Evolutionary conservation across 1,140 invertebrate genomes (phyloP).

Genomic region (Psilanteris sp.): DNA sequence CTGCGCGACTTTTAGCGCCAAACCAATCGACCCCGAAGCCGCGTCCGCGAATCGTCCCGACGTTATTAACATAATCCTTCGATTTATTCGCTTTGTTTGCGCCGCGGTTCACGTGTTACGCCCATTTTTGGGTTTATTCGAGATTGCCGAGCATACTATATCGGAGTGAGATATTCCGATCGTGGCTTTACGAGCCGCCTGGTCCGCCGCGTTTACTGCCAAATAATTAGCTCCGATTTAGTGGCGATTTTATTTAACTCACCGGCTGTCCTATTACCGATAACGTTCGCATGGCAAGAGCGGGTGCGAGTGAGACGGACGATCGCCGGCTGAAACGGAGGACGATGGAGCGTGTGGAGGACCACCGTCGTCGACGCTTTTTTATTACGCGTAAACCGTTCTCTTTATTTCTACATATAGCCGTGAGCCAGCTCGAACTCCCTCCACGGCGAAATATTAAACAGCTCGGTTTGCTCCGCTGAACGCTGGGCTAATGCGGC

Average conservation of each 20-base stretch:
- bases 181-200: conserved; percentile 73
- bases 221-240: conserved; percentile 79
- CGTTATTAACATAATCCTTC: too few relatives aligned
- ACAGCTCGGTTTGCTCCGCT: conserved; percentile 56
- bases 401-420: conserved; percentile 72
- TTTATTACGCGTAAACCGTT: conserved; percentile 78
- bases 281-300: conserved; percentile 17
- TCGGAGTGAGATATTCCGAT: conserved; percentile 62
- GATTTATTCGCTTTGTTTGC: conserved; percentile 27
- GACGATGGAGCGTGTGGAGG: conserved; percentile 51
- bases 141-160: conserved; percentile 47
- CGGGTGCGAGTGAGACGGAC: conserved; percentile 15
- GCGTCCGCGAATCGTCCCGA: too few relatives aligned
- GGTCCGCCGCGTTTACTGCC: conserved; percentile 72
- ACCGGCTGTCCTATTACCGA: conserved; percentile 64
- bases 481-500: conserved; percentile 30
- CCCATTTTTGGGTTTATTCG: conserved; percentile 56
- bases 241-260: conserved; percentile 75
- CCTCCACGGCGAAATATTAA: conserved; percentile 57
- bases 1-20: too few relatives aligned
- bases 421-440: conserved; percentile 50
- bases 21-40: too few relatives aligned
- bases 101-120: conserved; percentile 40
- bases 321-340: conserved; percentile 5
- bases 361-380: conserved; percentile 73